phyloP scores from a whole-genome alignment of 1,140 invertebrate species.

The Heliconius melpomene region DNA sequence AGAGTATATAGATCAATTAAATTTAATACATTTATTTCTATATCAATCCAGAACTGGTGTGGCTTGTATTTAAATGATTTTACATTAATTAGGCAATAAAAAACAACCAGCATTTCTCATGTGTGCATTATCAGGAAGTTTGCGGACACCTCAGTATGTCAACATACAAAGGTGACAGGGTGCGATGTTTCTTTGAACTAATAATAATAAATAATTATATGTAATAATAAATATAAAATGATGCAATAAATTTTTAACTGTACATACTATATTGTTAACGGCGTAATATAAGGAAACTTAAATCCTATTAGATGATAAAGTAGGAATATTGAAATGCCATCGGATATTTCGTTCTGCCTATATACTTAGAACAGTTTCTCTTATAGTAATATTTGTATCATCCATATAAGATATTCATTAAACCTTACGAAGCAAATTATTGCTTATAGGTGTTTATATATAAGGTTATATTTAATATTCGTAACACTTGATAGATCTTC shows the following conservation, averaged over 20 bases:
- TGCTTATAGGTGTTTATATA: background rate
- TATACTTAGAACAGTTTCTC: conserved; percentile 16
- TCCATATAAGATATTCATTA: background rate
- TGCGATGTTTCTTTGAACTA: conserved; percentile 42
- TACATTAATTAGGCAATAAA: conserved; percentile 2
- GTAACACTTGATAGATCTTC: background rate
- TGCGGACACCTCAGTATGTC: conserved; percentile 23
- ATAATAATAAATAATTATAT: conserved; percentile 38
- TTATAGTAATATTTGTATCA: conserved; percentile 1
- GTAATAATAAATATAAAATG: conserved; percentile 42
- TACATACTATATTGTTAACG: conserved; percentile 38
- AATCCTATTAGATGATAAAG: conserved; percentile 40
- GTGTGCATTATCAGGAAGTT: conserved; percentile 1
- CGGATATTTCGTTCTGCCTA: conserved; percentile 37
- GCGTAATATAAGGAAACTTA: conserved; percentile 35
- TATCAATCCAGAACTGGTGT: background rate
- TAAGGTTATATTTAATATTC: background rate
- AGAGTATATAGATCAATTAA: background rate
- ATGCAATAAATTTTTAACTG: conserved; percentile 46
- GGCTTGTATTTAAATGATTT: conserved; percentile 14
- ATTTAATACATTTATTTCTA: conserved; percentile 18
- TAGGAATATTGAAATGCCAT: conserved; percentile 36
- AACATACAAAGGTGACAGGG: conserved; percentile 38
- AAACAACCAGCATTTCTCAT: conserved; percentile 11
- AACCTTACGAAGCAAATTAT: background rate